phyloP scores from a whole-genome alignment of 2,888 invertebrate genomes.

The Diplolepis rosae region DNA sequence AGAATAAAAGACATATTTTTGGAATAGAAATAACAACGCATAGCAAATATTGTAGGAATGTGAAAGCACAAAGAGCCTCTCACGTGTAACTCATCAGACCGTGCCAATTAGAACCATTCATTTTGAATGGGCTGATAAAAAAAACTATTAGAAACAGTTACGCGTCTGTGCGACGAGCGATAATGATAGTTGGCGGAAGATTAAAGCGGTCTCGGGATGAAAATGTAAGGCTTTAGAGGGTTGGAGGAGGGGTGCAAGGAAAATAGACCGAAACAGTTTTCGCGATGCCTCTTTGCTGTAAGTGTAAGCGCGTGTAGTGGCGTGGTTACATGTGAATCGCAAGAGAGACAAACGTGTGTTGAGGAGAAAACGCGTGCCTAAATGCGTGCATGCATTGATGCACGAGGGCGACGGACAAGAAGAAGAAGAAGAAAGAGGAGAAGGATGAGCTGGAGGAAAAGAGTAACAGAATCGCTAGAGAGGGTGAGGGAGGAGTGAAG shows the following conservation, averaged over 20 bases:
- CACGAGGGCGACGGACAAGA: constrained; percentile 38
- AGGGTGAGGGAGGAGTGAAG: constrained; percentile 48
- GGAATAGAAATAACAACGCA: not conserved
- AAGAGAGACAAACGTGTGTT: constrained; percentile 51
- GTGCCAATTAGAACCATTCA: not conserved
- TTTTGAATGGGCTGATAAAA: not conserved
- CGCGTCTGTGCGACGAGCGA: constrained; percentile 14
- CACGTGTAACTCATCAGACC: not conserved
- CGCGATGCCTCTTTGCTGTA: constrained; percentile 27
- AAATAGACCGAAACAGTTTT: constrained; percentile 46
- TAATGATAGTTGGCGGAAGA: constrained; percentile 40
- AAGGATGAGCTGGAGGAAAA: constrained; percentile 32
- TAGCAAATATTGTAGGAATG: not conserved
- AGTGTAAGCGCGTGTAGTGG: constrained; percentile 47
- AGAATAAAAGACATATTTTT: no score
- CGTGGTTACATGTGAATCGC: constrained; percentile 59
- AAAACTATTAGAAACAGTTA: not conserved
- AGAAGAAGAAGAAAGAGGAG: constrained; percentile 31
- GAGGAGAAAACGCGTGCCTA: constrained; percentile 49
- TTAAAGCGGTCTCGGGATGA: constrained; percentile 49
- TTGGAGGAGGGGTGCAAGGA: constrained; percentile 42
- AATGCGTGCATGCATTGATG: constrained; percentile 50
- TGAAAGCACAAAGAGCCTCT: not conserved
- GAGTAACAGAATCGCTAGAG: constrained; percentile 35
- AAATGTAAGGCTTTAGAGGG: constrained; percentile 47